Conservation (phyloP, 1,140 invertebrate genomes). For the Hylyphantes graminicola region DNA sequence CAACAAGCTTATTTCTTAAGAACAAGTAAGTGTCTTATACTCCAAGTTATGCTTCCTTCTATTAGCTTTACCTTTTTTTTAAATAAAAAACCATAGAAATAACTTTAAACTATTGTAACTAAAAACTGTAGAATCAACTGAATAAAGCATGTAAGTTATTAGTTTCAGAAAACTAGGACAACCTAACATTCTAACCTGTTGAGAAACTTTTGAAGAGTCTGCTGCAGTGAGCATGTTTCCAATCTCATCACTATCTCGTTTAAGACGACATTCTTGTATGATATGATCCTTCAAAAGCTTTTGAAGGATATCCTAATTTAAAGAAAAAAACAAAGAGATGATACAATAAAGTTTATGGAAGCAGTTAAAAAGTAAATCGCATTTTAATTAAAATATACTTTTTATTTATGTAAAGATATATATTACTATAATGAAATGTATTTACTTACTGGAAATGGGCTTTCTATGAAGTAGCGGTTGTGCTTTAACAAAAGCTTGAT, state of each 20-base stretch:
- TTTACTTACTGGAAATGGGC: constrained; percentile 79
- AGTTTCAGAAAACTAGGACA: too few relatives aligned
- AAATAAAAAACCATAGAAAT: too few relatives aligned
- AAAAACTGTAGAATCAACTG: too few relatives aligned
- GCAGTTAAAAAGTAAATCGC: not conserved
- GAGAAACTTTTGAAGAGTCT: constrained; percentile 13
- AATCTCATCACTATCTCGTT: constrained; percentile 65
- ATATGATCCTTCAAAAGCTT: constrained; percentile 93
- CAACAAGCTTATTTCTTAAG: too few relatives aligned
- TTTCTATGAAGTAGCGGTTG: constrained; percentile 97
- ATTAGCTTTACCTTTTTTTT: too few relatives aligned
- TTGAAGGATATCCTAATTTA: constrained; percentile 86
- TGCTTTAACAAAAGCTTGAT: constrained; percentile 98
- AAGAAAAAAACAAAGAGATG: constrained; percentile 57
- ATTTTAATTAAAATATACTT: not conserved
- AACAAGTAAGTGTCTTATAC: too few relatives aligned
- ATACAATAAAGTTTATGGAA: not conserved
- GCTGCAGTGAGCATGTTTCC: not conserved
- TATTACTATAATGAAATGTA: not conserved
- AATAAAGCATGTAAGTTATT: too few relatives aligned
- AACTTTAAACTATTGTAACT: too few relatives aligned
- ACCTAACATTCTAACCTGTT: not conserved
- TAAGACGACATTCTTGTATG: constrained; percentile 91
- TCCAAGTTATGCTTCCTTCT: too few relatives aligned
- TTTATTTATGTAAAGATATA: not conserved